These are phyloP conservation scores for Zaprionus vittiger DNA, from an alignment of 1,140 invertebrate species.

Conservation along the genomic window DNA sequence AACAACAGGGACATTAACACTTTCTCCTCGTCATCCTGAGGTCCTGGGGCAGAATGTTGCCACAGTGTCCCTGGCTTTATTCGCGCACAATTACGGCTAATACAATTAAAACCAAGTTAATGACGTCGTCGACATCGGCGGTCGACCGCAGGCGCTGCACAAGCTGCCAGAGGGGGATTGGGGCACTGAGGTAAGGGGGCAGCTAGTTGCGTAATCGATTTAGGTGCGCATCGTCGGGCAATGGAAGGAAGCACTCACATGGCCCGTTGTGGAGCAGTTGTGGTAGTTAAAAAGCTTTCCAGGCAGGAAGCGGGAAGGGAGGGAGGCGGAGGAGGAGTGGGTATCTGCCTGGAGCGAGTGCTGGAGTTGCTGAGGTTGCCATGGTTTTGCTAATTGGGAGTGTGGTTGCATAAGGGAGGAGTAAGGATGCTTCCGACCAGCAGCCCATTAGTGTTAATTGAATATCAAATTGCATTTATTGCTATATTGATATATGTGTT, in stretches of 20 bases:
- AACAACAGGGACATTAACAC: constrained; percentile 51
- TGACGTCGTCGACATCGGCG: constrained; percentile 48
- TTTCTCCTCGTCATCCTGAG: constrained; percentile 25
- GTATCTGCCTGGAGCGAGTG: background rate
- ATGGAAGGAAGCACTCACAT: constrained; percentile 36
- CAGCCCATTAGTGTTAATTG: constrained; percentile 80
- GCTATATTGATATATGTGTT: constrained; percentile 12
- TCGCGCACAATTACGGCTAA: constrained; percentile 79
- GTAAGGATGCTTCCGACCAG: background rate
- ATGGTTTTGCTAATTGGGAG: constrained; percentile 57
- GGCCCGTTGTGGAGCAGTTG: constrained; percentile 16
- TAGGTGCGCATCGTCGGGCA: constrained; percentile 67
- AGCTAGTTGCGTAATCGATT: constrained; percentile 76
- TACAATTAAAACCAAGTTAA: constrained; percentile 79
- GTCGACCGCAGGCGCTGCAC: constrained; percentile 35
- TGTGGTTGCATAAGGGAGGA: background rate
- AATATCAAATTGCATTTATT: constrained; percentile 70
- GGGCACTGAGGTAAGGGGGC: background rate
- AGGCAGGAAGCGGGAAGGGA: background rate
- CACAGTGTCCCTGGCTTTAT: constrained; percentile 58
- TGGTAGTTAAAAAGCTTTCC: constrained; percentile 19
- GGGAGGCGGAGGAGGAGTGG: background rate
- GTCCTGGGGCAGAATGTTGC: constrained; percentile 32
- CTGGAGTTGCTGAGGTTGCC: constrained; percentile 4
- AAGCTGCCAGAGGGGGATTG: background rate